Percentiles rank a stretch among this genome's conserved stretches.
These are phyloP conservation scores for Narcine bancroftii DNA, from an alignment of 2,113 vertebrate species.

Conservation along the genomic window DNA sequence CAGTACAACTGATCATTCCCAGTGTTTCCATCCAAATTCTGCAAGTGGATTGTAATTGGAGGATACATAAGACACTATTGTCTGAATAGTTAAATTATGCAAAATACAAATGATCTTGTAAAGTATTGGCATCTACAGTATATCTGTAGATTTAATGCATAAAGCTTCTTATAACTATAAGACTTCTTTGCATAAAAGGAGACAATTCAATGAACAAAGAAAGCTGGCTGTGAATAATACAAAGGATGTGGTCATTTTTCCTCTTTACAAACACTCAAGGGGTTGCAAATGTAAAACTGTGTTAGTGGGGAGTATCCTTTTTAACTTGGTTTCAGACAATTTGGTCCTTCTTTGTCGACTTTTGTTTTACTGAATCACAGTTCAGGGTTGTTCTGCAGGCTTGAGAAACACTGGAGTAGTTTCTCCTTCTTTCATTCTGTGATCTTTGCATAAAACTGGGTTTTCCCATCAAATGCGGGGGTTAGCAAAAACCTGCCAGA, in stretches of 20 bases:
- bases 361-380: constrained; percentile 20
- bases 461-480: constrained; percentile 41
- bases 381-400: constrained; percentile 5
- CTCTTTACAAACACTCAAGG: not conserved
- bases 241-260: not conserved
- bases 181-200: not conserved
- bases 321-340: constrained; percentile 10
- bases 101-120: not conserved
- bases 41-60: not conserved
- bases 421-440: constrained; percentile 33
- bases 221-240: not conserved
- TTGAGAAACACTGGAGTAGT: constrained; percentile 21
- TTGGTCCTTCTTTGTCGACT: constrained; percentile 24
- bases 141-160: not conserved
- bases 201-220: not conserved
- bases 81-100: not conserved
- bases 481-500: constrained; percentile 22
- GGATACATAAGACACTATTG: not conserved
- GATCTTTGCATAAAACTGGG: constrained; percentile 15
- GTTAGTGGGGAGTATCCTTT: constrained; percentile 13
- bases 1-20: not conserved
- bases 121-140: not conserved
- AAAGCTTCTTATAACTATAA: not conserved
- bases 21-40: not conserved
- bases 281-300: not conserved